Percentiles rank a stretch among this genome's conserved stretches.
Evolutionary conservation across 2,113 vertebrate genomes (phyloP).

Genomic region (Cynopterus brachyotis): DNA sequence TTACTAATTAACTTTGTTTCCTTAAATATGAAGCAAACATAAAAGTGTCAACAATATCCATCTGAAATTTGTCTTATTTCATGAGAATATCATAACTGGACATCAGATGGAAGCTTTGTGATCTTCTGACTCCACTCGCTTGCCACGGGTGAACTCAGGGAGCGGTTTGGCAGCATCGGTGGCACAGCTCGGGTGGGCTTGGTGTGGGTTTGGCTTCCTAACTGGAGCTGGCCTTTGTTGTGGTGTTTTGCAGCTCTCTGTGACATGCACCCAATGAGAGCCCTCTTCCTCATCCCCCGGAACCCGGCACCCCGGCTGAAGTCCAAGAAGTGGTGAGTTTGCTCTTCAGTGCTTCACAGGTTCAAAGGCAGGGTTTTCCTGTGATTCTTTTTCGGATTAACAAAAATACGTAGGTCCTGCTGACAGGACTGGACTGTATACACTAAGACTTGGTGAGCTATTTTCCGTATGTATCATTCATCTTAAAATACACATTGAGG

Average conservation of each 20-base stretch:
- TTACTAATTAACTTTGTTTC: background rate
- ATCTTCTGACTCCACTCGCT: background rate
- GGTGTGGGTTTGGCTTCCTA: background rate
- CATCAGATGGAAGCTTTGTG: background rate
- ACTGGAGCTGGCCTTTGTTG: background rate
- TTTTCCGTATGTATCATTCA: background rate
- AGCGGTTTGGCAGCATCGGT: background rate
- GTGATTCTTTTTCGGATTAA: background rate
- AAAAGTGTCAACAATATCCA: background rate
- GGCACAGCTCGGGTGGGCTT: background rate
- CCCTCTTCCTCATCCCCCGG: conserved; percentile 98
- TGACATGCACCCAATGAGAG: conserved; percentile 99
- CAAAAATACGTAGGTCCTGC: background rate
- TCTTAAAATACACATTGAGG: background rate
- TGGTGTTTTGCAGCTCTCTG: conserved; percentile 91
- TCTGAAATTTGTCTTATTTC: background rate
- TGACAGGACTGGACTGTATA: background rate
- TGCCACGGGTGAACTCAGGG: background rate
- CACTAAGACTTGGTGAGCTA: background rate
- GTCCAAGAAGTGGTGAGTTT: conserved; percentile 98
- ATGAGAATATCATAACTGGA: background rate
- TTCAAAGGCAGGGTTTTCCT: background rate
- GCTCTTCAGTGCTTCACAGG: background rate
- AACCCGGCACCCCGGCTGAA: conserved; percentile 97
- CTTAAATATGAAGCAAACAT: background rate